Evolutionary conservation across 92 coral and sea anemone genomes (phyloP).

Genomic region (Zoanthus solanderi): DNA sequence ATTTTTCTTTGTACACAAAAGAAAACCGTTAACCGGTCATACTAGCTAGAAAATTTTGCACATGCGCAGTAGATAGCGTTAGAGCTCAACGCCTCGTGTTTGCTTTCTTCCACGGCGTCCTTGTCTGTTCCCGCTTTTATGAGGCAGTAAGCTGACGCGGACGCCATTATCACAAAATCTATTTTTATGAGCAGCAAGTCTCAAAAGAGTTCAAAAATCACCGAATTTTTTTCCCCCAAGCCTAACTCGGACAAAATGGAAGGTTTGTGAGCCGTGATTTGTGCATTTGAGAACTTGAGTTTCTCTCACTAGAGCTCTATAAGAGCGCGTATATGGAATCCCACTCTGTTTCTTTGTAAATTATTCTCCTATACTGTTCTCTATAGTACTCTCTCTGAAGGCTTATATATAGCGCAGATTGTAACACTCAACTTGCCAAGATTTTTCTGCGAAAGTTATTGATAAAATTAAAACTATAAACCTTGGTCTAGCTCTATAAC

Average conservation of each 20-base stretch:
- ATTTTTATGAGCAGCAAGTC: constrained; percentile 65
- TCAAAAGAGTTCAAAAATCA: constrained; percentile 69
- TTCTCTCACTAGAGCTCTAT: constrained; percentile 40
- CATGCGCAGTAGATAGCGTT: constrained; percentile 87
- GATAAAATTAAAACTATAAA: constrained; percentile 21
- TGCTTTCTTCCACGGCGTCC: constrained; percentile 72
- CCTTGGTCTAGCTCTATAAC: background rate
- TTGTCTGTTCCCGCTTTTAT: constrained; percentile 69
- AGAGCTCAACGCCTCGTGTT: constrained; percentile 83
- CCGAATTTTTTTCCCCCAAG: constrained; percentile 71
- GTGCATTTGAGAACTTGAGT: constrained; percentile 62
- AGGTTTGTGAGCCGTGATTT: constrained; percentile 69
- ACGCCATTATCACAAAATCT: constrained; percentile 40
- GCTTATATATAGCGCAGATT: constrained; percentile 66
- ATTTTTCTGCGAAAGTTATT: constrained; percentile 41
- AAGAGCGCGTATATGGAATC: constrained; percentile 76
- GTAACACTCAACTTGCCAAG: constrained; percentile 48
- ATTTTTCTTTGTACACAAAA: background rate
- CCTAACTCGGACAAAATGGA: constrained; percentile 82
- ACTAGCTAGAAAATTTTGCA: constrained; percentile 27
- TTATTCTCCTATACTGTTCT: constrained; percentile 80
- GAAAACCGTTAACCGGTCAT: constrained; percentile 28
- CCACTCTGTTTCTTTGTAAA: constrained; percentile 68
- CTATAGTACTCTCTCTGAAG: constrained; percentile 75
- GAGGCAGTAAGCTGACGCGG: constrained; percentile 55